Percentiles rank a stretch among this genome's conserved stretches.
phyloP scores from a whole-genome alignment of 2,113 vertebrate genomes.

The Poeciliopsis turrubarensis region DNA sequence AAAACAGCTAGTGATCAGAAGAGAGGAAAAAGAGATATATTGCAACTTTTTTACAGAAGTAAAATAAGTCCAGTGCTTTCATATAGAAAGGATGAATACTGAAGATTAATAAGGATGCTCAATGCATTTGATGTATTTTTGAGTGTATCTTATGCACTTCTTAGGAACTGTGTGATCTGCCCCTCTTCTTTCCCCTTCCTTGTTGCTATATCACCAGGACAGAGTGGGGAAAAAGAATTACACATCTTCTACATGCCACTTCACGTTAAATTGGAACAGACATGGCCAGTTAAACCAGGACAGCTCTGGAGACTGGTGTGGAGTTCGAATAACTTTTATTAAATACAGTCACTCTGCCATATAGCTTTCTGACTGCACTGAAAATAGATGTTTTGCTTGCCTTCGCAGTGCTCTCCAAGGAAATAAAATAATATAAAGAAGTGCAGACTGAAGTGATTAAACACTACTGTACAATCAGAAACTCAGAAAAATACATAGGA shows the following conservation, averaged over 20 bases:
- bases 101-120: neutral
- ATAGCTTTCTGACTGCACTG: constrained; percentile 70
- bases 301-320: constrained; percentile 65
- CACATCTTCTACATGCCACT: constrained; percentile 66
- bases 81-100: neutral
- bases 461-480: constrained; percentile 35
- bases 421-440: constrained; percentile 63
- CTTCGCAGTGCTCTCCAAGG: constrained; percentile 62
- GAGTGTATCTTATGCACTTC: constrained; percentile 24
- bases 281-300: constrained; percentile 70
- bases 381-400: constrained; percentile 68
- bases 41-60: neutral
- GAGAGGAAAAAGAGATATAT: neutral
- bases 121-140: constrained; percentile 12
- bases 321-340: constrained; percentile 72
- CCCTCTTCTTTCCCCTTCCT: constrained; percentile 3
- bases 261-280: constrained; percentile 72
- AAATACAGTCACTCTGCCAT: constrained; percentile 70
- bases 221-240: constrained; percentile 50
- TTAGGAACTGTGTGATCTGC: constrained; percentile 16
- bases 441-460: constrained; percentile 48
- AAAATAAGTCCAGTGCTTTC: neutral
- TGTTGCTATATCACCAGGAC: constrained; percentile 35
- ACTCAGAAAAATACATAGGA: constrained; percentile 22
- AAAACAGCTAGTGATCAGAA: constrained; percentile 9